These are phyloP conservation scores for Lepidochitona cinerea DNA, from an alignment of 2,888 invertebrate species.

Conservation along the genomic window DNA sequence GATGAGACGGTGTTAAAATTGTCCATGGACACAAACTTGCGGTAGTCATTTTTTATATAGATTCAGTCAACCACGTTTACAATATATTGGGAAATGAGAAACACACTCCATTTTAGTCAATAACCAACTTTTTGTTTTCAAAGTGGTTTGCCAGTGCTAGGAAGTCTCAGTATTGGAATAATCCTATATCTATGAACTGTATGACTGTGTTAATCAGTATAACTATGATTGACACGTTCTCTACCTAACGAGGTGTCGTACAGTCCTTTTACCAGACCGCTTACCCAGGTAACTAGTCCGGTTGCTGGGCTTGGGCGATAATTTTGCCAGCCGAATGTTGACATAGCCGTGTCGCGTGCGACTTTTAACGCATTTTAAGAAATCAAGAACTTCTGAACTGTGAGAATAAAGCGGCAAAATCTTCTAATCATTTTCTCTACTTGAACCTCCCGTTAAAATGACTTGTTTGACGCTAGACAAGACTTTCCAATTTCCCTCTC, in stretches of 20 bases:
- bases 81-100: no score
- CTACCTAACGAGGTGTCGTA: neutral
- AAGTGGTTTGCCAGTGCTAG: no score
- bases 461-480: neutral
- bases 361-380: constrained; percentile 2
- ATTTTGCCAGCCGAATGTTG: neutral
- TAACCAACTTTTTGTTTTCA: no score
- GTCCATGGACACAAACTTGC: no score
- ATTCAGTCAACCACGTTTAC: no score
- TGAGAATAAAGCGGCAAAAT: neutral
- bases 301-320: neutral
- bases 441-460: neutral
- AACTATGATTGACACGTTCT: neutral
- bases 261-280: neutral
- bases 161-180: no score
- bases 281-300: neutral
- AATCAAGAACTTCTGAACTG: neutral
- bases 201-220: neutral
- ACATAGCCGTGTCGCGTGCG: neutral
- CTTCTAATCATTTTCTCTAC: neutral
- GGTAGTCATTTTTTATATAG: no score
- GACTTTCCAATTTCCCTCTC: constrained; percentile 6
- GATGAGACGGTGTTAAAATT: no score
- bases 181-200: no score
- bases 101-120: no score